These are phyloP conservation scores for Parascotia fuliginaria DNA, from an alignment of 2,888 invertebrate genomes.

Conservation along the genomic window DNA sequence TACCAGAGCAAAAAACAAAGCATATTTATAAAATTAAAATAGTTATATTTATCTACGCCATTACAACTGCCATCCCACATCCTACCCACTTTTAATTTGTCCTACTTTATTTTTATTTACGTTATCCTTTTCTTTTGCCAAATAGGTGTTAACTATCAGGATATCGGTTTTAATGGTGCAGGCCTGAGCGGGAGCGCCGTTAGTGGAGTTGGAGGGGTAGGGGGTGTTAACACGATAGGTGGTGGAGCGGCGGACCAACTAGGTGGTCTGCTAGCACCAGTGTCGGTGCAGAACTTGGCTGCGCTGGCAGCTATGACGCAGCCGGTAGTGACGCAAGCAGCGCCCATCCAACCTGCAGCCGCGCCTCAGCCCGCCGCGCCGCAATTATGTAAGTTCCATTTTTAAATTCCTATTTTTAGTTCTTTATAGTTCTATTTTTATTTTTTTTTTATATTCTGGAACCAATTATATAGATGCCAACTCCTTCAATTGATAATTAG, in stretches of 20 bases:
- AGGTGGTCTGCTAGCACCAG: slow-evolving; percentile 92
- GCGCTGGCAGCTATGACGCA: slow-evolving; percentile 94
- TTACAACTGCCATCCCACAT: slow-evolving; percentile 11
- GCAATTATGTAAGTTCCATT: slow-evolving; percentile 73
- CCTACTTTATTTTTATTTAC: slow-evolving; percentile 43
- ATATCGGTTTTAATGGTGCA: slow-evolving; percentile 84
- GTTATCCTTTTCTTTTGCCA: slow-evolving; percentile 34
- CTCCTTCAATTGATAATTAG: too few relatives aligned
- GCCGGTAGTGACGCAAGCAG: slow-evolving; percentile 83
- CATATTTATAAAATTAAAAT: not conserved
- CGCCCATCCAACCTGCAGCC: slow-evolving; percentile 75
- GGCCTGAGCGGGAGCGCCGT: slow-evolving; percentile 73
- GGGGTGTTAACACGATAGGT: slow-evolving; percentile 35
- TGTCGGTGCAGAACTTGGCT: slow-evolving; percentile 96
- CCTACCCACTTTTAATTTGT: not conserved
- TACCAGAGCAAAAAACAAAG: not conserved
- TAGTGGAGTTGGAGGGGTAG: slow-evolving; percentile 52
- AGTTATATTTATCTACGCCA: not conserved
- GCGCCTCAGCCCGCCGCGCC: slow-evolving; percentile 67
- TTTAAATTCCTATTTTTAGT: not conserved
- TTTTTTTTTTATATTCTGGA: not conserved
- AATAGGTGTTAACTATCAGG: slow-evolving; percentile 82
- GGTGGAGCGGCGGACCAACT: slow-evolving; percentile 93
- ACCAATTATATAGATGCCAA: not conserved
- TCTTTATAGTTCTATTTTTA: not conserved